These are phyloP conservation scores for Hirudo medicinalis DNA, from an alignment of 1,140 invertebrate genomes.

Conservation along the genomic window DNA sequence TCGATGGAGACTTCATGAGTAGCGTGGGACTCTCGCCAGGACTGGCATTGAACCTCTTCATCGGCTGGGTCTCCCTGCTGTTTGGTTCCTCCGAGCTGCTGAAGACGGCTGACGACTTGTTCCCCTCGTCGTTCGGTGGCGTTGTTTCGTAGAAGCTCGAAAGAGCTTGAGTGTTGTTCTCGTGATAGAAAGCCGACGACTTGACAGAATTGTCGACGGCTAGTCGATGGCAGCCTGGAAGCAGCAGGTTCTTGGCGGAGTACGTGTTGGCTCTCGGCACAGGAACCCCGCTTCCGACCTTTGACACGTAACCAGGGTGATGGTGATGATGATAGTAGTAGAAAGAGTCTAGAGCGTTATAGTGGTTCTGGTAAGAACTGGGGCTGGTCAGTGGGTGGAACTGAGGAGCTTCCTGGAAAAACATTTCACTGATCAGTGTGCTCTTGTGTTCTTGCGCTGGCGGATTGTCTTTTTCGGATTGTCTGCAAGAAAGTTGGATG, in stretches of 20 bases:
- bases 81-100: too few relatives aligned
- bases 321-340: conserved; percentile 7
- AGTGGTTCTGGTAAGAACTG: neutral
- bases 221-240: too few relatives aligned
- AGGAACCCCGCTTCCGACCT: neutral
- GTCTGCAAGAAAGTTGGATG: too few relatives aligned
- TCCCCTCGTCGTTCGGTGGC: too few relatives aligned
- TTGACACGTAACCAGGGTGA: neutral
- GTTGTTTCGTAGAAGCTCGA: neutral
- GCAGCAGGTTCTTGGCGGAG: too few relatives aligned
- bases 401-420: neutral
- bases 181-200: neutral
- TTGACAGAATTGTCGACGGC: neutral
- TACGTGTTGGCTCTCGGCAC: too few relatives aligned
- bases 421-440: neutral
- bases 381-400: neutral
- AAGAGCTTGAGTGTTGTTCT: neutral
- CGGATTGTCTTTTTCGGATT: too few relatives aligned
- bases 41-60: too few relatives aligned
- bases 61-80: too few relatives aligned
- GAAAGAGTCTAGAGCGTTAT: neutral
- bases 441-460: neutral
- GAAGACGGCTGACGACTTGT: too few relatives aligned
- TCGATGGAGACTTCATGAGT: too few relatives aligned
- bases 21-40: too few relatives aligned